Base-by-base conservation (phyloP, 2,113 vertebrate species). In the Gopherus flavomarginatus region DNA sequence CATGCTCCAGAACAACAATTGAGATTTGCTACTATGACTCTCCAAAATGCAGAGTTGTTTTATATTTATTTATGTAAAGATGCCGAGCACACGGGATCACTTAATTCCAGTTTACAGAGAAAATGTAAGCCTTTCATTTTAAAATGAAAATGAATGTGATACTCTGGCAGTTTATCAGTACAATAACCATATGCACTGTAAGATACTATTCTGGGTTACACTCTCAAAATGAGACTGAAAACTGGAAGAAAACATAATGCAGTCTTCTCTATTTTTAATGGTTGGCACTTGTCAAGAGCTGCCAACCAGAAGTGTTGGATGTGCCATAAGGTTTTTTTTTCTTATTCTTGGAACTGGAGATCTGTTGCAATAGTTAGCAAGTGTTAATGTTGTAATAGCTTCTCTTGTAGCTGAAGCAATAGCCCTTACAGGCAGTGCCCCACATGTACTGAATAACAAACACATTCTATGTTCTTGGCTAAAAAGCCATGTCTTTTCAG, bases 181-280 rank as follows among this genome's bases (percentile, higher is more conserved):
- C 26, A 62, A 62, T 83, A 57, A 59, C 24, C 26, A 14, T 44
- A 78, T 78, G 26, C 42, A 80, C 62, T 26, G 5, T 13, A 83
- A 24, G 17, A 27, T 0, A 0, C 11, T 90, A 19, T 31, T 93
- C 8, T 52, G 57, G 54, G 2, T 72, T 89, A 5, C 22, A 11
- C 49, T 81, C 42, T 24, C 0, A 1, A 31, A 87, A 53, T 47
- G 13, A 19, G 38, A 85, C 69, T 47, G 11, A 78, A 87, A 31
- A 3, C 31, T 86, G 56, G 59, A 86, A 84, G 50, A 52, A 11
- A 50, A 79, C 87, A 13, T 49, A 78, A 47, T 78, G 24, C 22
- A 24, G 12, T 22, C 9, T n/a, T 47, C 42, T 78, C 24, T 11
- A 26, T 47, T 44, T 47, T 47, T 78, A 44, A 44, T 1, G 7